Percentiles rank a stretch among this genome's conserved stretches.
Evolutionary conservation across 2,888 invertebrate genomes (phyloP).

Genomic region (Ommatoiulus sabulosus): DNA sequence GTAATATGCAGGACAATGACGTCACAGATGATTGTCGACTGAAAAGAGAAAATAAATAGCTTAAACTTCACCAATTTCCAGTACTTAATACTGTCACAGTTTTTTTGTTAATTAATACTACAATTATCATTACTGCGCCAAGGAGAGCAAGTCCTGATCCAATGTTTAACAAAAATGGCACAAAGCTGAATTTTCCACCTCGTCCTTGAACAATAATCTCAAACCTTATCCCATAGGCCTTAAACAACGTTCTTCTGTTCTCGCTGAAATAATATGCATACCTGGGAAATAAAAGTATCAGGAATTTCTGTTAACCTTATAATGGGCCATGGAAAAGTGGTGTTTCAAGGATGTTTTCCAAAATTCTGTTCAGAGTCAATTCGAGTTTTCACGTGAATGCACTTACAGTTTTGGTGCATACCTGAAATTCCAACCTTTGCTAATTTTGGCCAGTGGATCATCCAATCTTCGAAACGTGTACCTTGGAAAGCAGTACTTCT

Average conservation of each 20-base stretch:
- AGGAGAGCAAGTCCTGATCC: constrained; percentile 71
- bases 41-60: not conserved
- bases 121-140: constrained; percentile 67
- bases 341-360: too few relatives aligned
- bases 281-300: constrained; percentile 58
- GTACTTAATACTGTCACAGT: not conserved
- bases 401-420: constrained; percentile 61
- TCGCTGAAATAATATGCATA: constrained; percentile 67
- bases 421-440: constrained; percentile 71
- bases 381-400: not conserved
- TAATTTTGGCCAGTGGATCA: constrained; percentile 66
- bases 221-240: constrained; percentile 70
- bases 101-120: constrained; percentile 53
- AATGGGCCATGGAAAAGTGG: too few relatives aligned
- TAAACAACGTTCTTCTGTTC: constrained; percentile 66
- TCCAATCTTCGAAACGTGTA: constrained; percentile 70
- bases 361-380: too few relatives aligned
- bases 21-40: constrained; percentile 56
- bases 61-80: not conserved
- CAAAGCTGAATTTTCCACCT: constrained; percentile 69
- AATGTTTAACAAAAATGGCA: constrained; percentile 69
- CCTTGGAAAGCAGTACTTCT: constrained; percentile 68
- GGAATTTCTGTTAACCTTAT: too few relatives aligned
- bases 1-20: constrained; percentile 51
- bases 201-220: constrained; percentile 68